Conservation (phyloP, 2,113 vertebrate genomes). For the Hystrix brachyura region DNA sequence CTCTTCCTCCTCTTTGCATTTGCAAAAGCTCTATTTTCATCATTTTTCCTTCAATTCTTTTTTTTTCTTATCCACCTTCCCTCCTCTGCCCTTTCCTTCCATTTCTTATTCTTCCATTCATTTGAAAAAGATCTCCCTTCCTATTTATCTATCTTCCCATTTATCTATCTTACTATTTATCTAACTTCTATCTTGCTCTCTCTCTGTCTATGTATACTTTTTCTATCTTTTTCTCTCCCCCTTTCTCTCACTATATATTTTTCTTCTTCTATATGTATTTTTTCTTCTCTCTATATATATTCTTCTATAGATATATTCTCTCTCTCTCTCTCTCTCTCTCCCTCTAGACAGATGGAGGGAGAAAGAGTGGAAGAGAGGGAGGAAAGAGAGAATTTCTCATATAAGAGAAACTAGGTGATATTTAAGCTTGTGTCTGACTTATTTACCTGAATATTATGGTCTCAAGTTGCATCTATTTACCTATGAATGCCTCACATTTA, state of each 20-base stretch:
- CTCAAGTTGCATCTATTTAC: background rate
- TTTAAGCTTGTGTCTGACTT: background rate
- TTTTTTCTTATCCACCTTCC: background rate
- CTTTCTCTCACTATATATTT: too few relatives aligned
- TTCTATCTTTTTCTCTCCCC: background rate
- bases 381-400: background rate
- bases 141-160: background rate
- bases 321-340: background rate
- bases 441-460: background rate
- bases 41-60: background rate
- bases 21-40: background rate
- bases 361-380: too few relatives aligned
- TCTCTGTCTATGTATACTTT: too few relatives aligned
- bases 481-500: background rate
- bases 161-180: background rate
- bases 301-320: too few relatives aligned
- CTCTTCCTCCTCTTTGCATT: background rate
- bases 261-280: too few relatives aligned
- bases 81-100: background rate
- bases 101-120: background rate
- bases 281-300: too few relatives aligned
- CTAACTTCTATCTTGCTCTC: background rate
- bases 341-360: background rate
- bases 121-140: background rate
- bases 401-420: background rate